These are phyloP conservation scores for Australoheros scitulus DNA, from an alignment of 2,113 vertebrate species.

Conservation along the genomic window DNA sequence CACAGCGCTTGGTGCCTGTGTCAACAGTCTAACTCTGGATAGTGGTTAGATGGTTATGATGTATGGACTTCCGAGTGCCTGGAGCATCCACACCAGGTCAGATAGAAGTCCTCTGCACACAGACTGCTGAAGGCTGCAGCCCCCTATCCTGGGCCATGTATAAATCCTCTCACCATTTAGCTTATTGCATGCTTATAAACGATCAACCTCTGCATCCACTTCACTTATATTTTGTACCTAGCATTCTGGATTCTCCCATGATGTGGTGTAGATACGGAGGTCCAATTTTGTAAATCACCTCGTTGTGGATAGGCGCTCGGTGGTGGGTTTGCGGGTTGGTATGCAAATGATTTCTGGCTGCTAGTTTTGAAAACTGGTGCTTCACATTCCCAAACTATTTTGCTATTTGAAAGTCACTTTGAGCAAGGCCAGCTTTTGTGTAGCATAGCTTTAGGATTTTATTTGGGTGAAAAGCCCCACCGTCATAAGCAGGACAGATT, in stretches of 20 bases:
- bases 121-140: conserved; percentile 54
- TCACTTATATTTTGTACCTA: conserved; percentile 64
- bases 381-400: conserved; percentile 67
- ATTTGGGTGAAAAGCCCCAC: conserved; percentile 41
- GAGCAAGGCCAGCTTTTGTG: conserved; percentile 66
- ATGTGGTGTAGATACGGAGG: conserved; percentile 46
- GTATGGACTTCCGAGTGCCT: conserved; percentile 19
- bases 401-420: conserved; percentile 56
- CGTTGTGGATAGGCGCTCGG: conserved; percentile 9
- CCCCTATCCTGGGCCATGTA: conserved; percentile 42
- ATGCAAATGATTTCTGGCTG: conserved; percentile 42
- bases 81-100: conserved; percentile 22
- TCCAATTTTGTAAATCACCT: conserved; percentile 47
- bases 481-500: conserved; percentile 10
- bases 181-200: conserved; percentile 75
- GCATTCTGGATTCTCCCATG: conserved; percentile 31
- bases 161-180: conserved; percentile 66
- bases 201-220: conserved; percentile 56
- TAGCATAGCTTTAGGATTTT: conserved; percentile 67
- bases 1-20: conserved; percentile 16
- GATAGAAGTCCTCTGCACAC: conserved; percentile 38
- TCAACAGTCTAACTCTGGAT: conserved; percentile 13
- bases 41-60: conserved; percentile 19
- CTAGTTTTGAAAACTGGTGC: conserved; percentile 67
- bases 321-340: background rate